Base-by-base conservation (phyloP, 2,888 invertebrate species). In the Cetonia aurata region DNA sequence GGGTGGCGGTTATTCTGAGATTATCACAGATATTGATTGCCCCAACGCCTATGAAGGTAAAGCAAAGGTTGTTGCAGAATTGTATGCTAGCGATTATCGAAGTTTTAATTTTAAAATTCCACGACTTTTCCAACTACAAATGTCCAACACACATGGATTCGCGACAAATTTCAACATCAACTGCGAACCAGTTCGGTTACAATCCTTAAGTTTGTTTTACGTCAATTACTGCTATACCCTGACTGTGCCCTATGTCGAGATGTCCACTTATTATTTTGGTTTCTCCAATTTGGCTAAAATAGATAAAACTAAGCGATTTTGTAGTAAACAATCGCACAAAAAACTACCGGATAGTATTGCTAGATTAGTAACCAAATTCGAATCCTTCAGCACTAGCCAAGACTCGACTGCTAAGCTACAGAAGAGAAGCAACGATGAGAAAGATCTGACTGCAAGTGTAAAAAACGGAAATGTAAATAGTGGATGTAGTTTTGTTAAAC, bases 21-120 rank as follows among this genome's bases (percentile, higher is more conserved):
- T 81, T 31, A 80, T 84, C 60, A 88, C 89, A 3, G 89, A 89
- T 78, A 80, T 86, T 62, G 89, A 89, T 79, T 70, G 82, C 8
- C 78, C 77, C n/a, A 79, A 77, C n/a, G 77, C 77, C 9, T 78
- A 13, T 25, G 71, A 68, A 70, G 70, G 70, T 70, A 70, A 67
- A 66, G 48, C 56, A 53, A 53, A 62, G 13, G 62, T 69, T 55
- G 15, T 44, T 17, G 44, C 55, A 42, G 52, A 60, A 44, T 33
- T 62, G 17, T 60, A 60, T 19, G 69, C 69, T 53, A 69, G 53
- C 41, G 37, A 52, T 31, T 55, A 53, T 13, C 53, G 42, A 19
- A 52, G 15, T 53, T 4, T 25, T 25, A 25, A 66, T 37, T 9
- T 33, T 31, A 55, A 44, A 53, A 53, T 55, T 44, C 41, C 42